phyloP scores from a whole-genome alignment of 2,888 invertebrate species.

The Tachystola acroxantha region DNA sequence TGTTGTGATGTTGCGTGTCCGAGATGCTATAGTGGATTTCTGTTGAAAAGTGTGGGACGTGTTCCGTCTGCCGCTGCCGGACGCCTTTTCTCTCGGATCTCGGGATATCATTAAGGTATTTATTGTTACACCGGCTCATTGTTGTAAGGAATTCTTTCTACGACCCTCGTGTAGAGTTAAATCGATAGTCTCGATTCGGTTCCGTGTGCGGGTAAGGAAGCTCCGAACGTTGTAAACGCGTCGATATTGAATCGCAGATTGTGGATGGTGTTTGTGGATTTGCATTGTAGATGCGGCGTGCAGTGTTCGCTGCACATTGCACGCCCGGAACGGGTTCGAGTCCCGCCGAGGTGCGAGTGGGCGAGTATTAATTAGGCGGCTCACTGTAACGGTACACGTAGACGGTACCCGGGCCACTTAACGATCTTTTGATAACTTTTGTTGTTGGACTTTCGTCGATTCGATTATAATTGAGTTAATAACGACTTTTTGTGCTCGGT shows the following conservation, averaged over 20 bases:
- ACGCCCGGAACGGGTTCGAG: slow-evolving; percentile 48
- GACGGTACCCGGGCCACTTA: slow-evolving; percentile 37
- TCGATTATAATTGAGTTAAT: slow-evolving; percentile 45
- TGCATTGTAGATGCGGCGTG: slow-evolving; percentile 69
- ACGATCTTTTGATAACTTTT: slow-evolving; percentile 62
- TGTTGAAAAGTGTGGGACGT: slow-evolving; percentile 66
- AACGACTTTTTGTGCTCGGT: slow-evolving; percentile 31
- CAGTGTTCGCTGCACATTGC: slow-evolving; percentile 46
- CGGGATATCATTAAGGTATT: slow-evolving; percentile 79
- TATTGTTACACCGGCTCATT: slow-evolving; percentile 77
- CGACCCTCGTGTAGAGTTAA: slow-evolving; percentile 62
- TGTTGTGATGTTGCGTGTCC: slow-evolving; percentile 65
- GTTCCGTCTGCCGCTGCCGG: slow-evolving; percentile 60
- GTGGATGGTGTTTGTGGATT: slow-evolving; percentile 58
- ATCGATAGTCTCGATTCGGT: slow-evolving; percentile 64
- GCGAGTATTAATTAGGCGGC: slow-evolving; percentile 66
- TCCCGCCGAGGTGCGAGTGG: slow-evolving; percentile 43
- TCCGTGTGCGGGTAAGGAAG: slow-evolving; percentile 37
- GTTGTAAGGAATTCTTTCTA: slow-evolving; percentile 74
- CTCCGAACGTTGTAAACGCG: slow-evolving; percentile 34
- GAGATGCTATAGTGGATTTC: slow-evolving; percentile 67
- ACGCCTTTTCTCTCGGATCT: slow-evolving; percentile 72
- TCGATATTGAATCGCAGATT: slow-evolving; percentile 54
- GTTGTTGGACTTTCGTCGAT: slow-evolving; percentile 42
- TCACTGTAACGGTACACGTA: slow-evolving; percentile 47